A percentile compares a stretch with the other conserved stretches of the same genome.
Evolutionary conservation across 1,140 invertebrate species (phyloP).

Genomic region (Heliconius congener): DNA sequence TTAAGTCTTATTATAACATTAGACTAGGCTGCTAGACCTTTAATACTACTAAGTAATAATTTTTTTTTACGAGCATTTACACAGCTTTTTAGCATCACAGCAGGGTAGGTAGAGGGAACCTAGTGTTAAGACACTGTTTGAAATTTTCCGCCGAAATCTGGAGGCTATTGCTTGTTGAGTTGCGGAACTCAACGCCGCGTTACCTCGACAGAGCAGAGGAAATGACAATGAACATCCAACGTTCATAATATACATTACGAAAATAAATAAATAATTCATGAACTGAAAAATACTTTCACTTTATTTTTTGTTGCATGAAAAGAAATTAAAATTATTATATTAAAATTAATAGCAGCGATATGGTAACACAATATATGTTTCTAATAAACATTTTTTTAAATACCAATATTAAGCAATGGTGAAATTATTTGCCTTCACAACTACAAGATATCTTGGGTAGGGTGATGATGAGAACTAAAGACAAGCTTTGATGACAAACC

Average conservation of each 20-base stretch:
- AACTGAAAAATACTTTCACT: neutral
- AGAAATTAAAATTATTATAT: neutral
- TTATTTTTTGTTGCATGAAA: too few relatives aligned
- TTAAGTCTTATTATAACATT: neutral
- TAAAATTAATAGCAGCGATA: neutral
- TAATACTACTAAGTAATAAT: neutral
- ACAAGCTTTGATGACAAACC: constrained; percentile 36
- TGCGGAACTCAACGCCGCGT: too few relatives aligned
- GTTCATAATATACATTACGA: neutral
- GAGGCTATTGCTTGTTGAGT: too few relatives aligned
- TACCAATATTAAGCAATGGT: neutral
- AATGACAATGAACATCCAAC: neutral
- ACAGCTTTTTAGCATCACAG: too few relatives aligned
- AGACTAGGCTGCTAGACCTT: neutral
- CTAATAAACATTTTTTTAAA: too few relatives aligned
- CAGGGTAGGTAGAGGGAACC: too few relatives aligned
- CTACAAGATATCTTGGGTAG: neutral
- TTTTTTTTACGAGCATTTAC: neutral
- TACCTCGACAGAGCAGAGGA: too few relatives aligned
- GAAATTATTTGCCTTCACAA: neutral
- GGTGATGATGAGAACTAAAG: constrained; percentile 12
- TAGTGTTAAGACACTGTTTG: too few relatives aligned
- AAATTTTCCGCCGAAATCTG: too few relatives aligned
- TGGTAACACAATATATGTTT: too few relatives aligned
- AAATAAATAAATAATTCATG: neutral